Evolutionary conservation across 1,140 invertebrate species (phyloP).

Genomic region (Pseudomyrmex gracilis): DNA sequence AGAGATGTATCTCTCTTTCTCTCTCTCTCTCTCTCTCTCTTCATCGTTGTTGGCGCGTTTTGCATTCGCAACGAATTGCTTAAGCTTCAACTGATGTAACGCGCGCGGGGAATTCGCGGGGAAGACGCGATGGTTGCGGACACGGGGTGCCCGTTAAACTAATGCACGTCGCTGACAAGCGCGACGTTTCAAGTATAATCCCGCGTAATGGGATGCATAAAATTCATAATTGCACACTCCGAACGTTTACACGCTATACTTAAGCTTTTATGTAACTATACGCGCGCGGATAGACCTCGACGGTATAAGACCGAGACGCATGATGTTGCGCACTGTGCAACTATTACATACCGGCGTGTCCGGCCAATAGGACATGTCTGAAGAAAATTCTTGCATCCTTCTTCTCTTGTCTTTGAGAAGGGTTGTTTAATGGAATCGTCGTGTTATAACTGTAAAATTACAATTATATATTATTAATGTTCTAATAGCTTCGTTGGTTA

Average conservation of each 20-base stretch:
- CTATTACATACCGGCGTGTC: not conserved
- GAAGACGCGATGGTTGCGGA: not conserved
- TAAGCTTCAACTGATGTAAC: not conserved
- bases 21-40: slow-evolving; percentile 49
- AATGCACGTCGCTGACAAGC: slow-evolving; percentile 15
- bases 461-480: too few species aligned
- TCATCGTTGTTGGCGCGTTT: slow-evolving; percentile 1
- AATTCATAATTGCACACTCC: slow-evolving; percentile 48
- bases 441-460: not conserved
- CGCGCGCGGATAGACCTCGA: not conserved
- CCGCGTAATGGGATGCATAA: slow-evolving; percentile 45
- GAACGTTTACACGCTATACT: slow-evolving; percentile 32
- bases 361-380: not conserved
- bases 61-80: slow-evolving; percentile 36
- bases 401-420: not conserved
- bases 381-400: not conserved
- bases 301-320: not conserved
- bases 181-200: slow-evolving; percentile 17
- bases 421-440: too few species aligned
- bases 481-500: not conserved
- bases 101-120: not conserved
- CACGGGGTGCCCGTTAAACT: not conserved
- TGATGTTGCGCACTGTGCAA: not conserved
- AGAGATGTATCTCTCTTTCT: slow-evolving; percentile 46
- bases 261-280: slow-evolving; percentile 31